phyloP scores from a whole-genome alignment of 1,140 invertebrate species.

The Nixonia krombeini region DNA sequence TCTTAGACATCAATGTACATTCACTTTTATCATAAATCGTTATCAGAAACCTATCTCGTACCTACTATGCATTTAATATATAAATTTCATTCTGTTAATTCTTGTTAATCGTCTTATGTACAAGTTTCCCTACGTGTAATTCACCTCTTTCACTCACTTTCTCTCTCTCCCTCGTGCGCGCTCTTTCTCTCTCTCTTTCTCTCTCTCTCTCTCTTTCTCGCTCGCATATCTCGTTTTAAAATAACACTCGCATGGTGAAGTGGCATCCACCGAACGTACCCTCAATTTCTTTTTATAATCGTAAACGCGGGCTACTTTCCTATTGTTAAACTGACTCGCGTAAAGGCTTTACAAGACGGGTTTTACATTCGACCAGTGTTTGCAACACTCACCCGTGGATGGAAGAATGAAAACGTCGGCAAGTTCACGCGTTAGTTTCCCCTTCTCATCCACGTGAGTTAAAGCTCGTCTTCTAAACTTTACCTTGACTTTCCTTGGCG shows the following conservation, averaged over 20 bases:
- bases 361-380: conserved; percentile 7
- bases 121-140: conserved; percentile 53
- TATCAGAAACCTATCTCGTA: conserved; percentile 68
- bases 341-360: conserved; percentile 6
- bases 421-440: no score
- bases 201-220: conserved; percentile 11
- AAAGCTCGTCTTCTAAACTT: conserved; percentile 4
- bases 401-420: no score
- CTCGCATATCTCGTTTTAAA: conserved; percentile 24
- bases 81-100: conserved; percentile 54
- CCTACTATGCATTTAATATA: conserved; percentile 65
- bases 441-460: background rate
- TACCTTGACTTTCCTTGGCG: conserved; percentile 7
- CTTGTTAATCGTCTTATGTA: conserved; percentile 56
- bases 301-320: conserved; percentile 9
- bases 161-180: background rate
- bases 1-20: conserved; percentile 70
- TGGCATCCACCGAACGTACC: background rate
- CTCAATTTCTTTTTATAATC: background rate
- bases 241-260: conserved; percentile 2
- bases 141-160: conserved; percentile 11
- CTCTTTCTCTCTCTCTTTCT: background rate
- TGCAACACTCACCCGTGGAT: no score
- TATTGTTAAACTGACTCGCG: conserved; percentile 3
- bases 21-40: conserved; percentile 67